Evolutionary conservation across 2,113 vertebrate species (phyloP), one percentile per base, ranked within the genome.

Genomic region (Ranitomeya variabilis): DNA sequence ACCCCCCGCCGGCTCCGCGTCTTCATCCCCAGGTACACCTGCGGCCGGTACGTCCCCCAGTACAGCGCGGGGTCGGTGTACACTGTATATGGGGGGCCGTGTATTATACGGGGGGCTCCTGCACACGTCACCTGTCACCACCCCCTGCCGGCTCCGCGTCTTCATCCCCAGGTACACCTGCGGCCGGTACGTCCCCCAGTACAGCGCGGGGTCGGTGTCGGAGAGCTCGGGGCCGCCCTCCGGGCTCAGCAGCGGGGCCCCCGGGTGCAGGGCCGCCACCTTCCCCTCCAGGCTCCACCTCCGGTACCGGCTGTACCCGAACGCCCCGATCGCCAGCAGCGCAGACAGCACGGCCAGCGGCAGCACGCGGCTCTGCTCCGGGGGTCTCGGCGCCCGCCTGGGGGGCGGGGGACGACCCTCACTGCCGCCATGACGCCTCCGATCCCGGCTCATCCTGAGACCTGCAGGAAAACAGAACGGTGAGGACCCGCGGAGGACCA

Each of bases 151-250:
- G 92, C 96, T 99, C 90, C 98, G 96, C 1, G 97, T 97, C 94
- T 98, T 99, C 98, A 99, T 99, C 59, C 98, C 98, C 64, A 99
- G 97, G 91, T 98, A 99, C 14, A 99, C 95, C 85, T 98, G 97
- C 0, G 98, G 98, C 23, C 98, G 95, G 91, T 99, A 99, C 1
- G 97, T 96, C 81, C 98, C 98, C 98, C 98, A 99, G 90, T 97
- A 99, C 26, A 31, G 26, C 26, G 26, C 26, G 85, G 94, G 94
- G 6, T 91, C 91, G 0, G 97, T 95, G 0, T 96, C 95, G 1
- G 91, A 85, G 0, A 96, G 92, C 26, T 1, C 26, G n/a, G 93
- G 94, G 86, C 94, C 95, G 89, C 96, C 95, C 57, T 96, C 94
- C 12, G 93, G 90, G 4, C 95, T 91, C 0, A 97, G 91, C 55